Evolutionary conservation across 37 sponge, comb jelly and placozoan species (phyloP).

Genomic region (Dysidea cf. avara): DNA sequence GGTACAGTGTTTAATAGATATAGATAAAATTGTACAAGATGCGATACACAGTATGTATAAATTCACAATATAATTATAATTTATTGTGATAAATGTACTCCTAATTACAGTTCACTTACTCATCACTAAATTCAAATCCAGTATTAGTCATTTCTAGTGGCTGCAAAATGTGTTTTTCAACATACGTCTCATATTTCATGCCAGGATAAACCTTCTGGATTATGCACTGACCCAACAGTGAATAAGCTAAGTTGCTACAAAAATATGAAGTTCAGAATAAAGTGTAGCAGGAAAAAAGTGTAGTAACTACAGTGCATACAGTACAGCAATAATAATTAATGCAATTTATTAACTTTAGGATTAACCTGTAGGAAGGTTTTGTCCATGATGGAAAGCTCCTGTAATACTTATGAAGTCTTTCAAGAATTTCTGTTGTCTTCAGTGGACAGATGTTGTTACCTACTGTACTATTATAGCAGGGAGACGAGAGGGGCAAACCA

Average conservation of each 20-base stretch:
- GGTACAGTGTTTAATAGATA: no score
- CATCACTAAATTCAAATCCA: conserved; percentile 62
- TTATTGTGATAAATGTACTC: no score
- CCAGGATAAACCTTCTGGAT: conserved; percentile 17
- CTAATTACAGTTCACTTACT: no score
- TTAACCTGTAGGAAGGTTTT: conserved; percentile 61
- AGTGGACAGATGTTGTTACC: conserved; percentile 23
- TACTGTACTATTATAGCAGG: conserved; percentile 29
- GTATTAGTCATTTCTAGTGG: conserved; percentile 64
- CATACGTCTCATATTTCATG: conserved; percentile 64
- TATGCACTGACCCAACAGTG: conserved; percentile 41
- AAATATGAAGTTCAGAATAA: not conserved
- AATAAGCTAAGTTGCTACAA: conserved; percentile 35
- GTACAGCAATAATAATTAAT: not conserved
- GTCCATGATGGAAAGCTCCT: conserved; percentile 50
- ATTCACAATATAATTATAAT: no score
- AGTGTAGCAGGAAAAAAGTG: not conserved
- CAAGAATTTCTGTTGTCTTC: conserved; percentile 24
- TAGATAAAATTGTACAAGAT: no score
- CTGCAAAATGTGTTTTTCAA: conserved; percentile 42
- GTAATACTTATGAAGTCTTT: conserved; percentile 9
- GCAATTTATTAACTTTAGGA: not conserved
- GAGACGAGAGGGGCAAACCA: conserved; percentile 68
- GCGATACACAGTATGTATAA: no score
- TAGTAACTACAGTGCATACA: not conserved